These are phyloP conservation scores for Halichoerus grypus DNA, from an alignment of 2,113 vertebrate species.

Conservation along the genomic window DNA sequence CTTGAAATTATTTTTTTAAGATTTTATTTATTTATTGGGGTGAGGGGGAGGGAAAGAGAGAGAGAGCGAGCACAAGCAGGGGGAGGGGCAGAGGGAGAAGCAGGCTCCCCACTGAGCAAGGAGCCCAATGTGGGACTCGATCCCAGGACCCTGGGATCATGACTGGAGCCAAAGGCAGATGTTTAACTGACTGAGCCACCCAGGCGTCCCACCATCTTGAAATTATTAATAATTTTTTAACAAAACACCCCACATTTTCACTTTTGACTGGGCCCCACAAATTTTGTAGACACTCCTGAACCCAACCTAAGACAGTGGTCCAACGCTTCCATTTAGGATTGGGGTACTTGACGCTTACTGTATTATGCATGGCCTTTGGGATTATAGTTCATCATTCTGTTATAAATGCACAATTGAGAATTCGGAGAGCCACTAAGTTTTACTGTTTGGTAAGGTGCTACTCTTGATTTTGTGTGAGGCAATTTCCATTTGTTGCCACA, in stretches of 20 bases:
- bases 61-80: not conserved
- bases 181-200: not conserved
- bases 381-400: not conserved
- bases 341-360: not conserved
- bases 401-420: not conserved
- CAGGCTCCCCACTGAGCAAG: not conserved
- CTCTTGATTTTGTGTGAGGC: not conserved
- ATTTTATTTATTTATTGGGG: not conserved
- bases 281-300: not conserved
- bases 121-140: not conserved
- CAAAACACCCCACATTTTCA: not conserved
- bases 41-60: no score
- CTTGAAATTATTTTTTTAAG: not conserved
- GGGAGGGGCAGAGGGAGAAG: not conserved
- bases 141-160: not conserved
- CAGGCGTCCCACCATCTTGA: not conserved
- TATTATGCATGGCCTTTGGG: not conserved
- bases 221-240: conserved; percentile 25
- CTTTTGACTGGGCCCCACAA: not conserved
- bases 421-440: not conserved
- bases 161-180: not conserved
- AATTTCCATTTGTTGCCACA: not conserved
- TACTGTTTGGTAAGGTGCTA: not conserved
- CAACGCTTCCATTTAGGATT: not conserved
- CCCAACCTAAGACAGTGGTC: not conserved